Base-by-base conservation (phyloP, 2,888 invertebrate genomes). In the Siphlonurus alternatus region DNA sequence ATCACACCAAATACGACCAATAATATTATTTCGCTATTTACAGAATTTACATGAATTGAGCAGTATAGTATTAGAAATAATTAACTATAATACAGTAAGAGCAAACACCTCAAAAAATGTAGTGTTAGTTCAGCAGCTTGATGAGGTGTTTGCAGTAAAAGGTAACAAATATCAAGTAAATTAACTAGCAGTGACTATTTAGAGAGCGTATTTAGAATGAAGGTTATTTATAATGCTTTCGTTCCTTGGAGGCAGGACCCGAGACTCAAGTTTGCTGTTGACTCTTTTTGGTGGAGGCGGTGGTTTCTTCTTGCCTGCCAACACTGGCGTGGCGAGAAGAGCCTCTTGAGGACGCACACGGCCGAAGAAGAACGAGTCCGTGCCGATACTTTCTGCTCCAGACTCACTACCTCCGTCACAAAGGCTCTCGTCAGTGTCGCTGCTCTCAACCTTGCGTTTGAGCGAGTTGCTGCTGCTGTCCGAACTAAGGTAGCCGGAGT, bases 401-500 rank as follows among this genome's bases (percentile, higher is more conserved):
- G 90, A 91, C 76, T 91, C 91, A 76, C 90, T 89, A 67, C 88
- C 83, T 7, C 87, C 90, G 72, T 89, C 89, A 53, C 85, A 86
- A 67, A 85, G 81, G n/a, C 86, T 87, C 72, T 89, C 89, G 67
- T 88, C 68, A 53, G 68, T 66, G 59, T 66, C 66, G 25, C 54
- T 67, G 59, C 53, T 60, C 53, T 63, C 63, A 25, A 64, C 7
- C 66, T 67, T 56, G 64, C 64, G 67, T 66, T 69, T 66, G 67
- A 69, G 66, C 65, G 62, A 59, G 59, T 61, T 60, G 2, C 25
- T 60, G 2, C 25, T 60, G 19, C 60, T 53, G 22, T 64, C 61
- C 38, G 89, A 89, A 73, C 91, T 92, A 65, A 92, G 80, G 71
- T 92, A 92, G 0, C 91, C 92, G 1, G 90, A 89, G 73, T 92